phyloP scores from a whole-genome alignment of 2,113 vertebrate genomes.

The Nycticryphes semicollaris region DNA sequence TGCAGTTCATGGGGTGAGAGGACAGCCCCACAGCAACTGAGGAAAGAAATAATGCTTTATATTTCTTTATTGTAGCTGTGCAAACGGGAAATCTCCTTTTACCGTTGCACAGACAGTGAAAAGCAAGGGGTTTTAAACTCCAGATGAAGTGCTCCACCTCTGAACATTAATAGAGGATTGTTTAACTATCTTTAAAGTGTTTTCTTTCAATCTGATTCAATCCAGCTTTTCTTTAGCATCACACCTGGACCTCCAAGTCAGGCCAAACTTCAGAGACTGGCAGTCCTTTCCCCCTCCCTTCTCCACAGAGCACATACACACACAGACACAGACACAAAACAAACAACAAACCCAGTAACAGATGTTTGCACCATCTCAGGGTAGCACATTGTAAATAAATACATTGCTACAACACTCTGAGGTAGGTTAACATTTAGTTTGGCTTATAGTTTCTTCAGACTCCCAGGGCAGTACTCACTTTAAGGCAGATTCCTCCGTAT shows the following conservation, averaged over 20 bases:
- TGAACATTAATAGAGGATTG: not conserved
- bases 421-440: not conserved
- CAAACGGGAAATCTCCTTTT: not conserved
- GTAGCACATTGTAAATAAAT: accelerated
- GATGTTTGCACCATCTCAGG: not conserved
- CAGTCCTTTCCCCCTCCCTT: not conserved
- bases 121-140: not conserved
- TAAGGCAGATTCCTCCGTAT: not conserved
- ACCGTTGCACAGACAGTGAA: not conserved
- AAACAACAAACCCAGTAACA: not conserved
- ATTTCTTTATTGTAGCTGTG: not conserved
- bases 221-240: not conserved
- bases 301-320: not conserved
- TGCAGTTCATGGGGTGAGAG: not conserved
- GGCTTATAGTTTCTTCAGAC: not conserved
- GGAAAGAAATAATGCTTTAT: not conserved
- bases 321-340: not conserved
- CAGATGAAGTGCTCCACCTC: not conserved
- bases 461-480: not conserved
- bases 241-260: not conserved
- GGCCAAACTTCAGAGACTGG: not conserved
- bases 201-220: not conserved
- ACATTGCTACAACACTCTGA: not conserved
- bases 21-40: not conserved
- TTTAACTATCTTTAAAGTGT: not conserved